Evolutionary conservation across 2,113 vertebrate species (phyloP).

Genomic region (Epinephelus moara): DNA sequence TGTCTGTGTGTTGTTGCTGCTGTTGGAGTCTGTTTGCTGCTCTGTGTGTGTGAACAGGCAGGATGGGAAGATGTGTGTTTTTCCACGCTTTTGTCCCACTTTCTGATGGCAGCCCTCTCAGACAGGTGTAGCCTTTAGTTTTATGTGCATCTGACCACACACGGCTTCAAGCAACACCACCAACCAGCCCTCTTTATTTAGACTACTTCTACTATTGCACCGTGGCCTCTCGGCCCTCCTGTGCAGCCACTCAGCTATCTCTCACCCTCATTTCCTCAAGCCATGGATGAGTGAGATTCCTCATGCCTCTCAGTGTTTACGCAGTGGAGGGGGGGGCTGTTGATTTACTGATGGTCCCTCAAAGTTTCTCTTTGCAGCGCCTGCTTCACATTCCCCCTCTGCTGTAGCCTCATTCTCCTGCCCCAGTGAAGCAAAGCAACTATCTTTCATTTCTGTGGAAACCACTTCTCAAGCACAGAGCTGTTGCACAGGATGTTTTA

Average conservation of each 20-base stretch:
- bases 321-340: conserved; percentile 2
- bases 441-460: background rate
- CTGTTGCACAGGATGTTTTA: background rate
- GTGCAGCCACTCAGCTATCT: conserved; percentile 47
- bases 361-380: conserved; percentile 9
- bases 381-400: background rate
- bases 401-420: background rate
- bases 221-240: background rate
- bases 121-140: conserved; percentile 1
- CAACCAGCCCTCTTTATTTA: conserved; percentile 1
- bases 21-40: background rate
- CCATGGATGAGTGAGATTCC: conserved; percentile 71
- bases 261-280: conserved; percentile 62
- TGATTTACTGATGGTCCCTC: conserved; percentile 45
- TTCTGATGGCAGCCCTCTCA: background rate
- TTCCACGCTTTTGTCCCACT: too few species aligned
- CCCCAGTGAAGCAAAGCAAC: background rate
- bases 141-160: conserved; percentile 3
- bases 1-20: background rate
- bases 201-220: conserved; percentile 21
- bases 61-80: background rate
- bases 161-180: background rate
- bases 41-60: background rate
- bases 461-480: background rate
- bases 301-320: conserved; percentile 66